Evolutionary conservation across 2,797 vertebrate genomes (phyloP).

Genomic region (Crossoptilon crossoptilon): DNA sequence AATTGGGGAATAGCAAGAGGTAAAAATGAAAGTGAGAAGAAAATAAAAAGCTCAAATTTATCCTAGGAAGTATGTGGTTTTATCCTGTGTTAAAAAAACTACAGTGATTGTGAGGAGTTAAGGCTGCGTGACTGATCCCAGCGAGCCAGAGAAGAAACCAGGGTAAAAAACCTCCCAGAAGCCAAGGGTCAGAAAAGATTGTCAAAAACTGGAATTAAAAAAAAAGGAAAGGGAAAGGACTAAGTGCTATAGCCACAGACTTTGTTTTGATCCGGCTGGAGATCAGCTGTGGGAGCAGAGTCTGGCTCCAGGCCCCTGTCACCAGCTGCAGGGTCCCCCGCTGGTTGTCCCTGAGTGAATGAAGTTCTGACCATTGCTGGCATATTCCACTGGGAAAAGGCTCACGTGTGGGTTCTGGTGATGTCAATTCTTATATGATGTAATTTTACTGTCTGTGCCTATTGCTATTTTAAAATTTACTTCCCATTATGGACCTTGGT

Average conservation of each 20-base stretch:
- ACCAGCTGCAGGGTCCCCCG: neutral
- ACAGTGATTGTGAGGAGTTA: neutral
- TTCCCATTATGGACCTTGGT: slow-evolving; percentile 58
- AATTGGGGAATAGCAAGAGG: neutral
- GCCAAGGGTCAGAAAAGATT: neutral
- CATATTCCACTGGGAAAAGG: neutral
- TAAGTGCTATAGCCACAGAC: neutral
- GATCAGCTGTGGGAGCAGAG: neutral
- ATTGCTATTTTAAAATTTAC: slow-evolving; percentile 57
- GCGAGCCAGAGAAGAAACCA: neutral
- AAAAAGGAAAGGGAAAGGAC: neutral
- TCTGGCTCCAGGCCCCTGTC: neutral
- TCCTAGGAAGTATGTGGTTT: neutral
- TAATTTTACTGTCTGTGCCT: slow-evolving; percentile 45
- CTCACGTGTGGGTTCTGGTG: neutral
- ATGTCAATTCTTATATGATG: slow-evolving; percentile 32
- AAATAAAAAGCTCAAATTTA: neutral
- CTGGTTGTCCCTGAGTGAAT: neutral
- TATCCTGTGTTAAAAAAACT: neutral
- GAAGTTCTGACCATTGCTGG: neutral
- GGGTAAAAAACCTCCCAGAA: neutral
- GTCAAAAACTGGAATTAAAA: neutral
- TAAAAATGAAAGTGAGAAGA: neutral
- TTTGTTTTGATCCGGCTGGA: neutral
- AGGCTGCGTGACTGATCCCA: neutral